These are phyloP conservation scores for Trinectes maculatus DNA, from an alignment of 2,113 vertebrate genomes.

Conservation along the genomic window DNA sequence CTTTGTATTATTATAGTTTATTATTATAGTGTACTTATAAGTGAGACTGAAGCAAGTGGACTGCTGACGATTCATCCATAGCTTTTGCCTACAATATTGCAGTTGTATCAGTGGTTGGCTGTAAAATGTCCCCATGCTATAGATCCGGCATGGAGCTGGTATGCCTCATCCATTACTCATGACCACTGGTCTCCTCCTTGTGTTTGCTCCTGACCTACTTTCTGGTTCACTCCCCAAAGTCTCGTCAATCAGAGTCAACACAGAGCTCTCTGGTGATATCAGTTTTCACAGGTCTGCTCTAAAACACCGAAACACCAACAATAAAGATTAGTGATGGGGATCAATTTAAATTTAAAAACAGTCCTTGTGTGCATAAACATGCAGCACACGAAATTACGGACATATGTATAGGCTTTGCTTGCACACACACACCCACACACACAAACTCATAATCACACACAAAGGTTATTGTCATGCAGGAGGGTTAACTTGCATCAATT, in stretches of 20 bases:
- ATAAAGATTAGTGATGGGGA: slow-evolving; percentile 32
- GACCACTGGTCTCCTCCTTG: background rate
- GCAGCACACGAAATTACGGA: no score
- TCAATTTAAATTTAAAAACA: slow-evolving; percentile 43
- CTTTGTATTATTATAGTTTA: no score
- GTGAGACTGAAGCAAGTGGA: no score
- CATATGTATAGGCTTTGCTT: background rate
- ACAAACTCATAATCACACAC: no score
- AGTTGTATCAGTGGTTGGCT: slow-evolving; percentile 3
- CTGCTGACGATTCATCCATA: no score
- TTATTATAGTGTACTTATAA: no score
- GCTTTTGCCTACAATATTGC: background rate
- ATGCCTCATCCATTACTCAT: background rate
- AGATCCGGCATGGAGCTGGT: slow-evolving; percentile 1
- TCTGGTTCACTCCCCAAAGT: background rate
- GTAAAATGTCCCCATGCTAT: background rate
- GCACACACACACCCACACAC: no score
- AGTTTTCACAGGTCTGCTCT: slow-evolving; percentile 27
- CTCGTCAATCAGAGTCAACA: slow-evolving; percentile 29
- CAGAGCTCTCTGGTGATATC: slow-evolving; percentile 30
- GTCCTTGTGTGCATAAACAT: background rate
- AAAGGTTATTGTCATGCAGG: no score
- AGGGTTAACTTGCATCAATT: no score
- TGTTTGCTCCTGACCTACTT: slow-evolving; percentile 37
- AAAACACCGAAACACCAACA: slow-evolving; percentile 30